Evolutionary conservation across 2,113 vertebrate genomes (phyloP).

Genomic region (Sprattus sprattus): DNA sequence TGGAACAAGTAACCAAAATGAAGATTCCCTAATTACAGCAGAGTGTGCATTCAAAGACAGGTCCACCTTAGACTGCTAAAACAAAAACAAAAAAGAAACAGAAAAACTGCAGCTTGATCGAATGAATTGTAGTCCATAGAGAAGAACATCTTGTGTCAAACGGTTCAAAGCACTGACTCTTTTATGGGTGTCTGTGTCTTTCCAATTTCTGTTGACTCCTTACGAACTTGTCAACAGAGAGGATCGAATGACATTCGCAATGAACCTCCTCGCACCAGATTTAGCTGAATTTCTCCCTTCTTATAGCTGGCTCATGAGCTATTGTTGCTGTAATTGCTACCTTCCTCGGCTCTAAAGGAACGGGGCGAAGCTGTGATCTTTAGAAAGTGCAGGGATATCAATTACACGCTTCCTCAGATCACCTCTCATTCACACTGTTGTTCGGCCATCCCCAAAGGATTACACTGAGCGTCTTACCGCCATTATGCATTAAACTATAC

Average conservation of each 20-base stretch:
- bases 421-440: not conserved
- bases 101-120: not conserved
- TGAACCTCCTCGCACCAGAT: conserved; percentile 3
- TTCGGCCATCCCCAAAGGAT: not conserved
- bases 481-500: conserved; percentile 7
- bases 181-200: not conserved
- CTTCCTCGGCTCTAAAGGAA: not conserved
- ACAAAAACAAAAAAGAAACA: not conserved
- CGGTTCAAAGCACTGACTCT: not conserved
- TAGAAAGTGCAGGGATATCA: conserved; percentile 14
- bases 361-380: conserved; percentile 13
- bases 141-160: not conserved
- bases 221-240: not conserved
- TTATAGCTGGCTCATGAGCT: not conserved
- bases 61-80: not conserved
- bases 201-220: conserved; percentile 13
- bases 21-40: conserved; percentile 34
- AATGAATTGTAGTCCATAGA: not conserved
- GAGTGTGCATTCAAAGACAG: not conserved
- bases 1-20: conserved; percentile 55
- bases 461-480: not conserved
- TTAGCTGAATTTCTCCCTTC: conserved; percentile 13
- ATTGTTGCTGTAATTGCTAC: conserved; percentile 21
- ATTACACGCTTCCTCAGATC: conserved; percentile 15
- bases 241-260: not conserved